phyloP scores from a whole-genome alignment of 2,113 vertebrate species.

The Poeciliopsis retropinna region DNA sequence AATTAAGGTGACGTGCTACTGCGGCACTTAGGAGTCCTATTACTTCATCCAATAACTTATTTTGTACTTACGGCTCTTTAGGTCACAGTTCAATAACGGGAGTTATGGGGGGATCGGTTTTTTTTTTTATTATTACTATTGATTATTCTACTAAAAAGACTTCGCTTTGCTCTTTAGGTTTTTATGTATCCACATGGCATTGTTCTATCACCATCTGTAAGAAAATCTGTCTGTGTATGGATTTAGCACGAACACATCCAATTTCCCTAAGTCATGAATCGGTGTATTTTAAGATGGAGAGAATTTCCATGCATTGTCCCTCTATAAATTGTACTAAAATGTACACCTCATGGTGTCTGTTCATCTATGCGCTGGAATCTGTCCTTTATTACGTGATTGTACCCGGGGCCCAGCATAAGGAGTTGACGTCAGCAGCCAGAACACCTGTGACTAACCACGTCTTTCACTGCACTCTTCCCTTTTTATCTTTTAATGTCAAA shows the following conservation, averaged over 20 bases:
- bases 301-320: no score
- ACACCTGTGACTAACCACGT: slow-evolving; percentile 69
- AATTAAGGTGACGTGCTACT: not conserved
- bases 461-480: slow-evolving; percentile 58
- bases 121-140: not conserved
- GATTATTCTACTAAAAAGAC: slow-evolving; percentile 20
- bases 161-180: slow-evolving; percentile 14
- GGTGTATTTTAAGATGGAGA: not conserved
- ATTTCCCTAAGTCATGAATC: not conserved
- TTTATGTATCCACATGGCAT: slow-evolving; percentile 11
- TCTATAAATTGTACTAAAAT: slow-evolving; percentile 18
- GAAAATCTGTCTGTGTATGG: not conserved
- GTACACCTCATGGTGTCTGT: slow-evolving; percentile 33
- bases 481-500: slow-evolving; percentile 65
- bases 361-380: slow-evolving; percentile 34
- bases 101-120: slow-evolving; percentile 21
- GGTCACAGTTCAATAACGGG: slow-evolving; percentile 22
- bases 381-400: slow-evolving; percentile 47
- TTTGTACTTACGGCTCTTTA: slow-evolving; percentile 14
- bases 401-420: slow-evolving; percentile 37
- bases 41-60: slow-evolving; percentile 10
- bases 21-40: not conserved
- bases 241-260: slow-evolving; percentile 6
- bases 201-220: slow-evolving; percentile 3
- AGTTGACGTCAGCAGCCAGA: slow-evolving; percentile 59